Evolutionary conservation across 2,888 invertebrate genomes (phyloP), one percentile per base, ranked within the genome.

Genomic region (Halocaridina rubra): DNA sequence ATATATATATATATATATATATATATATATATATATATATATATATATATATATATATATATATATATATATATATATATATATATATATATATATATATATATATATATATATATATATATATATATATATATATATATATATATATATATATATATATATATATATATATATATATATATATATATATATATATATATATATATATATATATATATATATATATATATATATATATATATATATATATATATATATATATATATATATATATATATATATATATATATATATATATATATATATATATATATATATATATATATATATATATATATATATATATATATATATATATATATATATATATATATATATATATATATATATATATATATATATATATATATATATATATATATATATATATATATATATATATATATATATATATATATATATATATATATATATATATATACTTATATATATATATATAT

Each of bases 261-360:
- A 33, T 33, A 33, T 72, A 72, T 72, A 32, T 72, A 72, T 72
- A 39, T 33, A 72, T 72, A 72, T 72, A 72, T 71, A 71, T 71
- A 32, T 71, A 71, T 71, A 71, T 71, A 33, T 71, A 71, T 71
- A n/a, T 71, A 71, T 71, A 33, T 71, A 71, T 71, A 33, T 33
- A 33, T 71, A 33, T 71, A n/a, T 33, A 33, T 32, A 33, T 71
- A n/a, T 71, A 39, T 39, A 39, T 39, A 39, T 39, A 39, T 39
- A 39, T 39, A 39, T 39, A 39, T 39, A 39, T 39, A 39, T 39
- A 39, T 39, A 39, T 39, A 39, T 39, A 39, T 39, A 39, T 39
- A 39, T 39, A 39, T 39, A 39, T 39, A n/a, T 39, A 39, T 39
- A 39, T 39, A 39, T 39, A 39, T 39, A 39, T 39, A 39, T 39